Base-by-base conservation (phyloP, 2,888 invertebrate species). In the Hyposoter dolosus region DNA sequence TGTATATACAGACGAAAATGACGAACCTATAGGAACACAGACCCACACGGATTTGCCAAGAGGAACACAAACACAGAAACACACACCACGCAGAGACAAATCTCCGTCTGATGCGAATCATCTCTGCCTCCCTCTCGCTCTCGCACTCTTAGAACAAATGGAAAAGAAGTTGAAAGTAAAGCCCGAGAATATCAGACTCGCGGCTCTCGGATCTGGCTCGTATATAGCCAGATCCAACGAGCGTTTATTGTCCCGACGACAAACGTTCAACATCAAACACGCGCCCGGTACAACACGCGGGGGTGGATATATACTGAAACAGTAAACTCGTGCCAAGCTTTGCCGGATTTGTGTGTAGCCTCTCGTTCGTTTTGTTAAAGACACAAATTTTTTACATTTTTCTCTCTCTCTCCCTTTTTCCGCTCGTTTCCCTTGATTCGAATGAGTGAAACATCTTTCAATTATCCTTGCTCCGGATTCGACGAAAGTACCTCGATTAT, bases 241-340 rank as follows among this genome's bases (percentile, higher is more conserved):
- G 80, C 78, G 82, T 85, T 85, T 87, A 85, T 87, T 79, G 83
- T 85, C 77, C 85, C 81, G 82, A 85, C 85, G 85, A 87, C 83
- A 85, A 87, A 85, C 85, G 83, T 79, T 87, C 87, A 79, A 87
- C 87, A 87, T 85, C 87, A 87, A 87, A 87, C 83, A 83, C 72
- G 71, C 71, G 81, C 63, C 65, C 47, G 72, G 74, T 76, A 76
- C 77, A 84, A 82, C 47, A 50, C 66, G n/a, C 83, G 83, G 71
- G 72, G 65, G 50, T 72, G 65, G 72, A 72, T 80, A 63, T 53
- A 43, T 71, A 60, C 47, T 28, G 32, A 10, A 76, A 9, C 17
- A 32, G 40, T 19, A 12, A 45, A 19, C 78, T 85, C 74, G 74
- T 78, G 74, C 63, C 66, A 84, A 84, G 76, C 80, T 23, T 43